Percentiles rank a stretch among this genome's conserved stretches.
phyloP scores from a whole-genome alignment of 2,888 invertebrate genomes.

The Ethmia dodecea region DNA sequence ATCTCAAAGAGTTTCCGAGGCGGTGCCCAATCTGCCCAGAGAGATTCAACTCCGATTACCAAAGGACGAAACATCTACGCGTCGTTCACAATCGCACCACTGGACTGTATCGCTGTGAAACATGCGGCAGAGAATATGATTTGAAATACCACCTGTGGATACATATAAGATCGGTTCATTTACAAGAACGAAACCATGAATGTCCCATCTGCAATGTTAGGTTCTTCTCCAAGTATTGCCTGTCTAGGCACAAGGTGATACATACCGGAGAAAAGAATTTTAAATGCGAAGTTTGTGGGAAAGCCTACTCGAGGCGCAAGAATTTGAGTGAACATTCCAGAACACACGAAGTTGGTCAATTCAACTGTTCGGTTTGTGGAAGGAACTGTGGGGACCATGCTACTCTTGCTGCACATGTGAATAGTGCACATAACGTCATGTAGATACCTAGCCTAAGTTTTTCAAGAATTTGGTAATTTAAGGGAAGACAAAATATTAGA shows the following conservation, averaged over 20 bases:
- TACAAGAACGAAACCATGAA: slow-evolving; percentile 55
- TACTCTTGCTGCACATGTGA: slow-evolving; percentile 31
- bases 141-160: slow-evolving; percentile 49
- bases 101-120: slow-evolving; percentile 43
- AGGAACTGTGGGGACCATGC: slow-evolving; percentile 30
- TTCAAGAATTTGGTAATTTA: no score
- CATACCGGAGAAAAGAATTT: slow-evolving; percentile 71
- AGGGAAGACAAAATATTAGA: no score
- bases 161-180: slow-evolving; percentile 53
- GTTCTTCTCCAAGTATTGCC: slow-evolving; percentile 54
- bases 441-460: no score
- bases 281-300: slow-evolving; percentile 64
- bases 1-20: slow-evolving; percentile 43
- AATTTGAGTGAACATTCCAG: slow-evolving; percentile 44
- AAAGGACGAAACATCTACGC: slow-evolving; percentile 52
- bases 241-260: slow-evolving; percentile 67
- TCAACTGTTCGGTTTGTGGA: slow-evolving; percentile 35
- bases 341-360: slow-evolving; percentile 31
- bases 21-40: slow-evolving; percentile 56
- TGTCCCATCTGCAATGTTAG: slow-evolving; percentile 48
- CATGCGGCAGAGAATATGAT: slow-evolving; percentile 51
- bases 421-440: slow-evolving; percentile 22
- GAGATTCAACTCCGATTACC: slow-evolving; percentile 54
- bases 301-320: slow-evolving; percentile 52
- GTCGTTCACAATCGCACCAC: slow-evolving; percentile 45